Percentiles rank a stretch among this genome's conserved stretches.
Evolutionary conservation across 1,140 invertebrate genomes (phyloP).

Genomic region (Periplaneta americana): DNA sequence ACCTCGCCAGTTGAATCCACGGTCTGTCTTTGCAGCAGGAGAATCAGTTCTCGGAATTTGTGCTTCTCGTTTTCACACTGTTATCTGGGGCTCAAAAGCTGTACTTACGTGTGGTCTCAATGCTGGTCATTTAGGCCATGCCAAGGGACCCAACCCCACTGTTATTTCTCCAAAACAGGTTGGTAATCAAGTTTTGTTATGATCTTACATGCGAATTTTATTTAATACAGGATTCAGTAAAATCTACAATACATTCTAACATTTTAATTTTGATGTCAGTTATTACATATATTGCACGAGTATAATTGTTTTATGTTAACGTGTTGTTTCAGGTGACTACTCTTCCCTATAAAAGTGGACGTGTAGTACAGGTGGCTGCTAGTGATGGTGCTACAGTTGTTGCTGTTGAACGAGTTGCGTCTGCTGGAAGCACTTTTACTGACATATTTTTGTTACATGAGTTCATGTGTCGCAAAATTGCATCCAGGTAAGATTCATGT

Average conservation of each 20-base stretch:
- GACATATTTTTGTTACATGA: constrained; percentile 66
- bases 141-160: constrained; percentile 6
- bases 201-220: neutral
- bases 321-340: constrained; percentile 30
- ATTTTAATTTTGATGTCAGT: neutral
- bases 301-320: too few relatives aligned
- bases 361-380: constrained; percentile 43
- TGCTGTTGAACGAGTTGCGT: constrained; percentile 48
- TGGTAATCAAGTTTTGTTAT: neutral
- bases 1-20: constrained; percentile 41
- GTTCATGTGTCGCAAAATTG: constrained; percentile 61
- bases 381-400: constrained; percentile 64
- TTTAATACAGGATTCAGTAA: neutral
- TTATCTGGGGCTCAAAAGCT: constrained; percentile 51
- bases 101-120: constrained; percentile 67
- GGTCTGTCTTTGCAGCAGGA: constrained; percentile 27
- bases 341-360: constrained; percentile 34
- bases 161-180: neutral
- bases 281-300: too few relatives aligned
- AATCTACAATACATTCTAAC: neutral
- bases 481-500: constrained; percentile 51
- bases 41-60: constrained; percentile 42
- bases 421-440: neutral
- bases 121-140: constrained; percentile 63
- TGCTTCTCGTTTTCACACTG: constrained; percentile 59